phyloP scores from a whole-genome alignment of 2,888 invertebrate genomes.

The Ormyrus pomaceus region DNA sequence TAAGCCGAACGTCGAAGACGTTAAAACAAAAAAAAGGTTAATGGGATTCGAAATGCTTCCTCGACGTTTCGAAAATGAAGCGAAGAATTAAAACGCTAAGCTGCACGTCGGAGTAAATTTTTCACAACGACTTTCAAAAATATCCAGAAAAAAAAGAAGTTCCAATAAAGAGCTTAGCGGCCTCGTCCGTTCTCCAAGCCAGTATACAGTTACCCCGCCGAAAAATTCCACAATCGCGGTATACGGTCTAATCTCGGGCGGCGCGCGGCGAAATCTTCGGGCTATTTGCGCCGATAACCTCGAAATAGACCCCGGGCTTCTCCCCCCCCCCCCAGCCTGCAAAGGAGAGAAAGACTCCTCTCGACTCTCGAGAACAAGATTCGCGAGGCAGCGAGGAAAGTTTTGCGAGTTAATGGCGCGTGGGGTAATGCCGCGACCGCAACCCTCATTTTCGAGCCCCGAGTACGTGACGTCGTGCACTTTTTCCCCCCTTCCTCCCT shows the following conservation, averaged over 20 bases:
- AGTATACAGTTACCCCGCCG: too few species aligned
- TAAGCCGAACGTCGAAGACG: too few species aligned
- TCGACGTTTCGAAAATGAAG: too few species aligned
- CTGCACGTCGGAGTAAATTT: too few species aligned
- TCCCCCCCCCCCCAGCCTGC: not conserved
- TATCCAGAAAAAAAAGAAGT: too few species aligned
- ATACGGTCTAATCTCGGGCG: not conserved
- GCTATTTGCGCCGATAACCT: constrained; percentile 71
- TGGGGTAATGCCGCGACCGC: constrained; percentile 74
- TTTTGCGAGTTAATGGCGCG: constrained; percentile 75
- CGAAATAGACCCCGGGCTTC: constrained; percentile 66
- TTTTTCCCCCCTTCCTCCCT: too few species aligned
- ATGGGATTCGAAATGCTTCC: too few species aligned
- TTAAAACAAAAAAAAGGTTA: too few species aligned
- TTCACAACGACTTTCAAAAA: too few species aligned
- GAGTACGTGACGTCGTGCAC: constrained; percentile 31
- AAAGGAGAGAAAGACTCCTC: constrained; percentile 57
- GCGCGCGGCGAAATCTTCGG: not conserved
- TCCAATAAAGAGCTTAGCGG: too few species aligned
- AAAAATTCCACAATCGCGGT: not conserved
- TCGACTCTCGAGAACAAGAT: constrained; percentile 73
- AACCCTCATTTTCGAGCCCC: constrained; percentile 63
- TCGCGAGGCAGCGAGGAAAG: constrained; percentile 70
- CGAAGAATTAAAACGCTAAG: too few species aligned
- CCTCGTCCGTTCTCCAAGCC: too few species aligned